phyloP scores from a whole-genome alignment of 2,113 vertebrate species.

The Boulengeromyrus knoepffleri region DNA sequence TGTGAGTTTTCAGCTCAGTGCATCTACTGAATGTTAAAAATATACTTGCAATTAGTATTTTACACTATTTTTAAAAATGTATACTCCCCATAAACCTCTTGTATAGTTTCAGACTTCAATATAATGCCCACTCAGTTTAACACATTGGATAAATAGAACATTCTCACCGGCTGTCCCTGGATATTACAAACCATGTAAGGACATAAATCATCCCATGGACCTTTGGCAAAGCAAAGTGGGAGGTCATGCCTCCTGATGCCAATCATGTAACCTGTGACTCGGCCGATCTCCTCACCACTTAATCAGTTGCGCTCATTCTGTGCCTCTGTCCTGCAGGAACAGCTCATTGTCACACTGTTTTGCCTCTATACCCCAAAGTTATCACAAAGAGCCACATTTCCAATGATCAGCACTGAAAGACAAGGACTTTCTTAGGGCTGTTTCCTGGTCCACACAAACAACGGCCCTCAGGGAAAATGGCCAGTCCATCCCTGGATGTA shows the following conservation, averaged over 20 bases:
- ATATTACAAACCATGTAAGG: neutral
- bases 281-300: neutral
- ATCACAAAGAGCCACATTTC: slow-evolving; percentile 76
- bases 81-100: neutral
- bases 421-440: slow-evolving; percentile 68
- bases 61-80: neutral
- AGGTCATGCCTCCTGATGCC: neutral
- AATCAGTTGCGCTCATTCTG: neutral
- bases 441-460: neutral
- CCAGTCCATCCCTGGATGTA: neutral
- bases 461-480: neutral
- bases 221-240: neutral
- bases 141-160: neutral
- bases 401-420: slow-evolving; percentile 78
- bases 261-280: neutral
- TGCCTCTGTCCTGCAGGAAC: slow-evolving; percentile 54
- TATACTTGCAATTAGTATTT: neutral
- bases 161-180: neutral
- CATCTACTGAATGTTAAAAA: neutral
- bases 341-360: slow-evolving; percentile 77
- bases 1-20: neutral
- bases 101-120: neutral
- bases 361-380: slow-evolving; percentile 78
- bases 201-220: slow-evolving; percentile 1
- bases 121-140: neutral